Percentiles rank a stretch among this genome's conserved stretches.
Evolutionary conservation across 2,113 vertebrate species (phyloP).

Genomic region (Megaceryle torquata): DNA sequence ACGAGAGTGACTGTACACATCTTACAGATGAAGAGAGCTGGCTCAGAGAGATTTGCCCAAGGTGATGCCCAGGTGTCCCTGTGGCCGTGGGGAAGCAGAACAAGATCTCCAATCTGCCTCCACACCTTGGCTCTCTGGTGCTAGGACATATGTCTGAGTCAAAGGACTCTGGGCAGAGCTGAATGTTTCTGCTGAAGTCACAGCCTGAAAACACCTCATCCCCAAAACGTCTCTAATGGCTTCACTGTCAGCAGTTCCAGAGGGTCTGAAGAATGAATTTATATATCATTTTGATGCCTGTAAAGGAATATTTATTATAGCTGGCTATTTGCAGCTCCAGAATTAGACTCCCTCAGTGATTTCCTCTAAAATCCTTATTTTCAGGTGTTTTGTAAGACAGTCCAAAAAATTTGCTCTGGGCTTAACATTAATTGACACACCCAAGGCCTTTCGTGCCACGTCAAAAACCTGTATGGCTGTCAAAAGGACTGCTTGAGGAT

Average conservation of each 20-base stretch:
- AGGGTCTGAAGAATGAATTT: slow-evolving; percentile 19
- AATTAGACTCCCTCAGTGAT: not conserved
- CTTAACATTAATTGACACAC: not conserved
- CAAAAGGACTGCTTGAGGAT: not conserved
- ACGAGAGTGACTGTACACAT: not conserved
- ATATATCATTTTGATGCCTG: not conserved
- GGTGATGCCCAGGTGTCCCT: not conserved
- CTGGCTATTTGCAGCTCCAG: not conserved
- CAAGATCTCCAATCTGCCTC: not conserved
- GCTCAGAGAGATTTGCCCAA: not conserved
- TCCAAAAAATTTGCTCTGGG: not conserved
- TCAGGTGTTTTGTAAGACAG: not conserved
- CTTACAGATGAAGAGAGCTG: not conserved
- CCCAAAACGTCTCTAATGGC: not conserved
- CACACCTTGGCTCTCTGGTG: not conserved
- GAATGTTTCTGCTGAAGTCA: not conserved
- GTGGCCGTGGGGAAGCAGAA: not conserved
- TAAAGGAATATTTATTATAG: slow-evolving; percentile 34
- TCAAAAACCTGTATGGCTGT: not conserved
- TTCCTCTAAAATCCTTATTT: slow-evolving; percentile 7
- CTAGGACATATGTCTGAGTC: not conserved
- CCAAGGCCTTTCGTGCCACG: not conserved
- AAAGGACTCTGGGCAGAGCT: not conserved
- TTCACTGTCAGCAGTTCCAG: slow-evolving; percentile 5
- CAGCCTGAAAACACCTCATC: not conserved